Percentiles rank a stretch among this genome's conserved stretches.
Evolutionary conservation across 2,113 vertebrate species (phyloP).

Genomic region (Garra rufa): DNA sequence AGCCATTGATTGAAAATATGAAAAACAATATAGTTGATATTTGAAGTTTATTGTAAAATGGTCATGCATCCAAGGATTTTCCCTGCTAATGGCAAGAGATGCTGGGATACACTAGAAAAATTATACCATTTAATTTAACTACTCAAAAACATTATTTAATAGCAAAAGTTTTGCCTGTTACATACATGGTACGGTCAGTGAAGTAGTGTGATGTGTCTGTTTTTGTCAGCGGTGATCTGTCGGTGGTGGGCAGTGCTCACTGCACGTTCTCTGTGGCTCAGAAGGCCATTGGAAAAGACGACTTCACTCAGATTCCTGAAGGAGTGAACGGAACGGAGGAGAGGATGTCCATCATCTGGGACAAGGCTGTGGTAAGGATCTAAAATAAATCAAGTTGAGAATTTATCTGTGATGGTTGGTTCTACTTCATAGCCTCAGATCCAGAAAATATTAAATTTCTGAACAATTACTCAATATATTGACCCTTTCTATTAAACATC

Average conservation of each 20-base stretch:
- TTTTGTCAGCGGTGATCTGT: constrained; percentile 88
- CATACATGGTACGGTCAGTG: background rate
- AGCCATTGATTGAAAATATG: background rate
- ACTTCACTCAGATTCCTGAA: constrained; percentile 96
- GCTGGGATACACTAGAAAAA: background rate
- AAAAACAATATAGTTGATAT: background rate
- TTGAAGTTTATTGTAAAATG: background rate
- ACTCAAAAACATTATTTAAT: too few species aligned
- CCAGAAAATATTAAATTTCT: background rate
- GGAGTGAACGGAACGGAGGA: constrained; percentile 96
- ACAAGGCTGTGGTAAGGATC: constrained; percentile 94
- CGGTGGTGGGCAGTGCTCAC: constrained; percentile 92
- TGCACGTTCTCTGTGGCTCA: constrained; percentile 96
- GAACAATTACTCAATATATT: background rate
- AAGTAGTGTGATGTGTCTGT: background rate
- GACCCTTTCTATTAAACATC: background rate
- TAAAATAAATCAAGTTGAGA: too few species aligned
- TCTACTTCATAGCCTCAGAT: background rate
- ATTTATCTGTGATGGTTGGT: background rate
- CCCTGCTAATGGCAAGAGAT: background rate
- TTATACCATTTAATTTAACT: too few species aligned
- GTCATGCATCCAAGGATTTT: background rate
- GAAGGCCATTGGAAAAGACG: constrained; percentile 98
- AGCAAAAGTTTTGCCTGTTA: background rate
- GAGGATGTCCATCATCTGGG: constrained; percentile 95